Conservation (phyloP, 2,797 vertebrate genomes). For the Epinephelus malabaricus region DNA sequence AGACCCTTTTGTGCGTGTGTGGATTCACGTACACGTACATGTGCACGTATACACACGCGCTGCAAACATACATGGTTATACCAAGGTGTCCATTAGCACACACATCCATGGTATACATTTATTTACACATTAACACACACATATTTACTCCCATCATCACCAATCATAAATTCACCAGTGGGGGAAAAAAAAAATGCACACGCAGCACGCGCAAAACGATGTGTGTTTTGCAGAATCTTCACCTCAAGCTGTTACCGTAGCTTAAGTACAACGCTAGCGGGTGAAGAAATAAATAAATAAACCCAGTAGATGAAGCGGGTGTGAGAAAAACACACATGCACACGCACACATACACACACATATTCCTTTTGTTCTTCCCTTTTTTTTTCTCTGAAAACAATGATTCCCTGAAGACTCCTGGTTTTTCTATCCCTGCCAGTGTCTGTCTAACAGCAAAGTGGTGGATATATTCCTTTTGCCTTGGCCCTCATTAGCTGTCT, state of each 20-base stretch:
- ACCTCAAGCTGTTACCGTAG: slow-evolving; percentile 87
- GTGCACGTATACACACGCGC: slow-evolving; percentile 48
- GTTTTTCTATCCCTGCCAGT: slow-evolving; percentile 83
- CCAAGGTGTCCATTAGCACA: slow-evolving; percentile 70
- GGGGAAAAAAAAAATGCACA: slow-evolving; percentile 41
- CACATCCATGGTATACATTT: slow-evolving; percentile 59
- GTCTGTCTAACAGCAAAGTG: slow-evolving; percentile 87
- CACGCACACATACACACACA: slow-evolving; percentile 56
- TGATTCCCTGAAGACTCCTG: slow-evolving; percentile 85
- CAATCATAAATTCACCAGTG: slow-evolving; percentile 64
- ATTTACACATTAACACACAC: slow-evolving; percentile 73
- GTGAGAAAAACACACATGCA: slow-evolving; percentile 48
- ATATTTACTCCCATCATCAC: slow-evolving; percentile 67
- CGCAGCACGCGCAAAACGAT: slow-evolving; percentile 65
- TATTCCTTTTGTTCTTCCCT: slow-evolving; percentile 80
- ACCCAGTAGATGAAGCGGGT: slow-evolving; percentile 72
- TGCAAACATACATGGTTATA: slow-evolving; percentile 61
- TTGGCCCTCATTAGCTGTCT: slow-evolving; percentile 91
- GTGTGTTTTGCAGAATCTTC: slow-evolving; percentile 88
- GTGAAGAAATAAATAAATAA: slow-evolving; percentile 79
- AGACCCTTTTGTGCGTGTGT: slow-evolving; percentile 87
- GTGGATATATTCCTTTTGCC: slow-evolving; percentile 88
- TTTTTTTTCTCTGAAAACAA: slow-evolving; percentile 81
- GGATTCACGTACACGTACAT: slow-evolving; percentile 62
- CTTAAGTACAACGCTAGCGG: slow-evolving; percentile 79